Conservation (phyloP, 2,113 vertebrate genomes). For the Rutilus rutilus region DNA sequence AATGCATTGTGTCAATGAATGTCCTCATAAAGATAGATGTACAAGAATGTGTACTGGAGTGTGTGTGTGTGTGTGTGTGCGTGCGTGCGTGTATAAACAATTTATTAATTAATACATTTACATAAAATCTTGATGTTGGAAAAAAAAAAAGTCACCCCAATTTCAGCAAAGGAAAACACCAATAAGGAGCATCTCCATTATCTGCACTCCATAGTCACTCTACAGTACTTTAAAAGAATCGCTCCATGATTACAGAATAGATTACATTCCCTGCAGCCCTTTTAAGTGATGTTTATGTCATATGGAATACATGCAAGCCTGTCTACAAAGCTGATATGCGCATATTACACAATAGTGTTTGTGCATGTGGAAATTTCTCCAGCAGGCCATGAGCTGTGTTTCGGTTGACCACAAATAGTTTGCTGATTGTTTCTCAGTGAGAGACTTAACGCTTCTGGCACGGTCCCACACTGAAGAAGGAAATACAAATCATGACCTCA, state of each 20-base stretch:
- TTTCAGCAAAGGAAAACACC: not conserved
- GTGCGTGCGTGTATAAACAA: no score
- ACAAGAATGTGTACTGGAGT: no score
- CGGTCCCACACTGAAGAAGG: slow-evolving; percentile 46
- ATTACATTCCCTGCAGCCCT: slow-evolving; percentile 9
- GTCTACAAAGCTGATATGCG: slow-evolving; percentile 39
- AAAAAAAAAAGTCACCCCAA: not conserved
- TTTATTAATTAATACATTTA: not conserved
- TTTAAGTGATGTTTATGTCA: slow-evolving; percentile 1
- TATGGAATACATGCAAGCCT: not conserved
- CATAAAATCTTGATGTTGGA: not conserved
- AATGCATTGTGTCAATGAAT: no score
- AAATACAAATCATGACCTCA: slow-evolving; percentile 52
- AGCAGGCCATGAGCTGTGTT: slow-evolving; percentile 26
- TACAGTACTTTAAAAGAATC: not conserved
- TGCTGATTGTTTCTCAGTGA: slow-evolving; percentile 49
- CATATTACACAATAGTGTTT: slow-evolving; percentile 50
- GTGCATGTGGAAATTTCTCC: slow-evolving; percentile 32
- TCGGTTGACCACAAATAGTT: slow-evolving; percentile 46
- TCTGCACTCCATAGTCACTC: slow-evolving; percentile 12
- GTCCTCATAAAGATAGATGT: no score
- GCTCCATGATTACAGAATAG: slow-evolving; percentile 28
- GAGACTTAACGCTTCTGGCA: slow-evolving; percentile 41
- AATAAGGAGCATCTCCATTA: not conserved
- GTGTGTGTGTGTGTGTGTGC: no score